Evolutionary conservation across 2,797 vertebrate genomes (phyloP).

Genomic region (Typhlichthys subterraneus): DNA sequence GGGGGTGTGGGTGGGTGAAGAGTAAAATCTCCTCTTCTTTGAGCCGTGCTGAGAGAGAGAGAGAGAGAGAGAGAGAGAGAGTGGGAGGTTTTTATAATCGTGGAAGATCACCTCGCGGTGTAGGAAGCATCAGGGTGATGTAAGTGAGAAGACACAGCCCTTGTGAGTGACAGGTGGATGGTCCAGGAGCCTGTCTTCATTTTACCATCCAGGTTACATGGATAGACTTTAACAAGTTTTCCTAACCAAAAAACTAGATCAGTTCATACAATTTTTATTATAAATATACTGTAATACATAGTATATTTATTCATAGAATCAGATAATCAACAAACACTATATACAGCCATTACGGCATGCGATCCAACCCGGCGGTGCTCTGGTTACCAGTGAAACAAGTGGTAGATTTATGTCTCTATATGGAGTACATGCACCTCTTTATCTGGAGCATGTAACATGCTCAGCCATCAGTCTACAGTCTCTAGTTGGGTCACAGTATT

Average conservation of each 20-base stretch:
- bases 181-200: slow-evolving; percentile 57
- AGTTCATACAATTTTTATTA: slow-evolving; percentile 8
- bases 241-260: slow-evolving; percentile 16
- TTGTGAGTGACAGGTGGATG: slow-evolving; percentile 60
- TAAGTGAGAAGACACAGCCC: slow-evolving; percentile 66
- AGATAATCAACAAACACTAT: neutral
- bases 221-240: slow-evolving; percentile 34
- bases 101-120: slow-evolving; percentile 58
- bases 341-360: too few relatives aligned
- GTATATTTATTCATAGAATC: neutral
- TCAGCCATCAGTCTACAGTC: slow-evolving; percentile 22
- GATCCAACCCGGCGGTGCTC: too few relatives aligned
- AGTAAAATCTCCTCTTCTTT: slow-evolving; percentile 69
- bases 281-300: too few relatives aligned
- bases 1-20: slow-evolving; percentile 12
- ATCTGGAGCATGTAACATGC: slow-evolving; percentile 31
- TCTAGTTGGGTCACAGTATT: slow-evolving; percentile 15
- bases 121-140: slow-evolving; percentile 65
- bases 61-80: slow-evolving; percentile 26
- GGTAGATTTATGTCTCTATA: neutral
- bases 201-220: slow-evolving; percentile 35
- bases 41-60: slow-evolving; percentile 49
- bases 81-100: slow-evolving; percentile 56
- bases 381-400: neutral
- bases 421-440: slow-evolving; percentile 15